A percentile compares a stretch with the other conserved stretches of the same genome.
phyloP scores from a whole-genome alignment of 1,140 invertebrate species.

The Ylistrum balloti region DNA sequence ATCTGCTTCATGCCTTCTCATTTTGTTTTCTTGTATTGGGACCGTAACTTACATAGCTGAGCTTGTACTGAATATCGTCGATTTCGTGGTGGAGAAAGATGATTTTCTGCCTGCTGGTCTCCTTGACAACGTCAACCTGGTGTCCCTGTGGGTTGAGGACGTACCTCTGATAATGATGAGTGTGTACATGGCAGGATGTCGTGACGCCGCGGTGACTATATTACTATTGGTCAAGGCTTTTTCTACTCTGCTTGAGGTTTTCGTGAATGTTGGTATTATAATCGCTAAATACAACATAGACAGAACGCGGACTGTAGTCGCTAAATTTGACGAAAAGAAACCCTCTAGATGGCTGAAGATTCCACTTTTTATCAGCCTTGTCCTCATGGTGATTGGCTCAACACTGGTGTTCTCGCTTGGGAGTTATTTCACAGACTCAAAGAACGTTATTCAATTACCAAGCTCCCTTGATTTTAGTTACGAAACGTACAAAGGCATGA shows the following conservation, averaged over 20 bases:
- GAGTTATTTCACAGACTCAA: neutral
- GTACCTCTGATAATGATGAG: neutral
- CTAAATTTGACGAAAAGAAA: neutral
- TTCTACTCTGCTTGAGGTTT: neutral
- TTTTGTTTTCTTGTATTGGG: neutral
- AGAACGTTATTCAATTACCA: neutral
- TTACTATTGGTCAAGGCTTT: neutral
- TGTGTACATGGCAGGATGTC: neutral
- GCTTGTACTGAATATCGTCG: neutral
- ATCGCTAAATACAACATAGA: neutral
- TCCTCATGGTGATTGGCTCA: neutral
- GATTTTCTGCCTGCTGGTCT: neutral
- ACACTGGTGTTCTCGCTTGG: neutral
- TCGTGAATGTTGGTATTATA: neutral
- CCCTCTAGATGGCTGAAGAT: neutral
- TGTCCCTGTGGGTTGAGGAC: neutral
- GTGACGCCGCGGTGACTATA: neutral
- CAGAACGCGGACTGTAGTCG: neutral
- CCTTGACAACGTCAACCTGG: conserved; percentile 1
- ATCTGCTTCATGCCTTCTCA: neutral
- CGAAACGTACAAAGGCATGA: neutral
- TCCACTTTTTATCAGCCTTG: neutral
- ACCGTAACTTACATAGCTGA: neutral
- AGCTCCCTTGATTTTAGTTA: neutral
- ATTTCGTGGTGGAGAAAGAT: neutral